These are phyloP conservation scores for Volucella inanis DNA, from an alignment of 2,888 invertebrate species.

Conservation along the genomic window DNA sequence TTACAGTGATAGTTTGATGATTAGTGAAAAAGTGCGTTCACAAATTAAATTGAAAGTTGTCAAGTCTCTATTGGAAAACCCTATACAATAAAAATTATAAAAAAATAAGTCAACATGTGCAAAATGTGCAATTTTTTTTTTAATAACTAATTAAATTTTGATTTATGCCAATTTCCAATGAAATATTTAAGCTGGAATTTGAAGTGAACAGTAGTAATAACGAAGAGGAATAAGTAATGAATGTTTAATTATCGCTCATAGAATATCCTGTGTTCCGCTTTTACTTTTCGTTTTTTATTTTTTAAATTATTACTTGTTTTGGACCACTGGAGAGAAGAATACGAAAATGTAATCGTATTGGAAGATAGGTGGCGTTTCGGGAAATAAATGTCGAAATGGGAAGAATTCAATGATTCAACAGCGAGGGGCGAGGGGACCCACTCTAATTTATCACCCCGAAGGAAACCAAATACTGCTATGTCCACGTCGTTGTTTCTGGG, in stretches of 20 bases:
- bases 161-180: conserved; percentile 6
- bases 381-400: too few relatives aligned
- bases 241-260: conserved; percentile 26
- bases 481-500: too few relatives aligned
- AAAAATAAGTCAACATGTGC: conserved; percentile 7
- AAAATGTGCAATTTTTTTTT: conserved; percentile 16
- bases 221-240: conserved; percentile 39
- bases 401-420: too few relatives aligned
- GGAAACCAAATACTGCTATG: too few relatives aligned
- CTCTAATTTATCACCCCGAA: too few relatives aligned
- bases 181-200: conserved; percentile 27
- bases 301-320: conserved; percentile 13
- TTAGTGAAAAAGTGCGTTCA: too few relatives aligned
- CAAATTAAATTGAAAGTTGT: too few relatives aligned
- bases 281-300: conserved; percentile 13
- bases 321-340: conserved; percentile 26
- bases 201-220: conserved; percentile 37
- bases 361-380: too few relatives aligned
- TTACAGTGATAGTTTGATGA: too few relatives aligned
- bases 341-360: conserved; percentile 33
- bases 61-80: too few relatives aligned
- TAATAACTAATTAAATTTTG: conserved; percentile 4
- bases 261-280: not conserved
- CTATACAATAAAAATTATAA: conserved; percentile 27
- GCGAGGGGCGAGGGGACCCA: too few relatives aligned